Conservation (phyloP, 92 coral and sea anemone genomes). For the Chrysogorgia sp. region DNA sequence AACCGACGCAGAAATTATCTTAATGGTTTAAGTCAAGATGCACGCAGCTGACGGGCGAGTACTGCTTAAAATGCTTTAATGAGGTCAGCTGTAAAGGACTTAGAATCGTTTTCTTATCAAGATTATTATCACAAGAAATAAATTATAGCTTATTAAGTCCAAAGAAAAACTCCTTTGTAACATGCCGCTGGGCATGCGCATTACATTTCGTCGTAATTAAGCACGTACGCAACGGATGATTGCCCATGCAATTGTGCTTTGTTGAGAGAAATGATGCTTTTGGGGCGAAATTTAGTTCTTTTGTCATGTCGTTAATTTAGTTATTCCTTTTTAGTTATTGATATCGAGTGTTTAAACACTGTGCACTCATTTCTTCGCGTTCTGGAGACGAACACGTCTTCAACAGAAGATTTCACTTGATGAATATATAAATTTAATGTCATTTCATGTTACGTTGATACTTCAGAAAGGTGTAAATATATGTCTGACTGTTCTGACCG, state of each 20-base stretch:
- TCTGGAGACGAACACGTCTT: no score
- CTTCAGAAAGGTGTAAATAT: no score
- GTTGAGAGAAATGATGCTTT: background rate
- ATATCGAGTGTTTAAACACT: background rate
- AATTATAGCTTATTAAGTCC: constrained; percentile 14
- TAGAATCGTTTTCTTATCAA: constrained; percentile 8
- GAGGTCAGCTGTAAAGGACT: constrained; percentile 39
- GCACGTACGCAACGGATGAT: background rate
- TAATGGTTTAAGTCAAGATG: constrained; percentile 34
- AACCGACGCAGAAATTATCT: constrained; percentile 39
- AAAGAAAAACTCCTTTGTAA: background rate
- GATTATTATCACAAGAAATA: constrained; percentile 5
- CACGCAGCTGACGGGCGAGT: constrained; percentile 18
- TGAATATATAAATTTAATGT: no score
- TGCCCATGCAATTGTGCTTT: background rate
- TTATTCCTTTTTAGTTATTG: background rate
- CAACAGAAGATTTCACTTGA: no score
- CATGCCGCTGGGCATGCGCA: constrained; percentile 36
- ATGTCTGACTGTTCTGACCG: no score
- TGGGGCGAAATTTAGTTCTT: background rate
- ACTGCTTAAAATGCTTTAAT: background rate
- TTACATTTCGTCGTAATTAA: background rate
- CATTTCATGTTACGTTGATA: no score
- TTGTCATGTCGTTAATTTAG: background rate
- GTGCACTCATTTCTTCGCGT: no score